Conservation (phyloP, 2,113 vertebrate species). For the Leucopternis melanops region DNA sequence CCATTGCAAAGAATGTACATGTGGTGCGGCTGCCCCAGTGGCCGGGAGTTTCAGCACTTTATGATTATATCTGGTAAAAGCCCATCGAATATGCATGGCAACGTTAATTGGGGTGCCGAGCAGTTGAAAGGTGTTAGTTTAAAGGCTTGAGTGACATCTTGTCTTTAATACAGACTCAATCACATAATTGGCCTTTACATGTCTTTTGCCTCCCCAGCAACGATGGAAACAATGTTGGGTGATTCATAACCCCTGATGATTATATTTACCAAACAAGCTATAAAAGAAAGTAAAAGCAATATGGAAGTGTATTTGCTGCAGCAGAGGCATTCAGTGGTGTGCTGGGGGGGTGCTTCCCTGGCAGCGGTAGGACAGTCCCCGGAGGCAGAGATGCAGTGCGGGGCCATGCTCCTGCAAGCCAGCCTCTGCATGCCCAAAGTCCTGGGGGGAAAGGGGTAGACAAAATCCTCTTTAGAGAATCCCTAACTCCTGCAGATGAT, state of each 20-base stretch:
- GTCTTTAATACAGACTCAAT: neutral
- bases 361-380: neutral
- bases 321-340: neutral
- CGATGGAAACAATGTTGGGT: neutral
- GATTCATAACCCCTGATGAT: neutral
- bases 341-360: neutral
- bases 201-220: neutral
- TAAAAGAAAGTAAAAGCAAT: neutral
- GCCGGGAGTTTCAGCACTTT: neutral
- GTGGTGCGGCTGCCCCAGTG: neutral
- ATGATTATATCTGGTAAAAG: neutral
- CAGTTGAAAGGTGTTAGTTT: neutral
- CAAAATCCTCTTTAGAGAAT: neutral
- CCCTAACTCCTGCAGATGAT: neutral
- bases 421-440: neutral
- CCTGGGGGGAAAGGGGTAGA: neutral
- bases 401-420: neutral
- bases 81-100: neutral
- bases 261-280: neutral
- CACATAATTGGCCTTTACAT: accelerated
- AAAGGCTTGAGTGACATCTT: neutral
- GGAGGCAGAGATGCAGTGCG: neutral
- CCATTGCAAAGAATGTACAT: neutral
- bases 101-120: neutral
- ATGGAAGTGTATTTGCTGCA: neutral